Evolutionary conservation across 2,113 vertebrate genomes (phyloP), one percentile per base, ranked within the genome.

Genomic region (Toxotes chatareus): DNA sequence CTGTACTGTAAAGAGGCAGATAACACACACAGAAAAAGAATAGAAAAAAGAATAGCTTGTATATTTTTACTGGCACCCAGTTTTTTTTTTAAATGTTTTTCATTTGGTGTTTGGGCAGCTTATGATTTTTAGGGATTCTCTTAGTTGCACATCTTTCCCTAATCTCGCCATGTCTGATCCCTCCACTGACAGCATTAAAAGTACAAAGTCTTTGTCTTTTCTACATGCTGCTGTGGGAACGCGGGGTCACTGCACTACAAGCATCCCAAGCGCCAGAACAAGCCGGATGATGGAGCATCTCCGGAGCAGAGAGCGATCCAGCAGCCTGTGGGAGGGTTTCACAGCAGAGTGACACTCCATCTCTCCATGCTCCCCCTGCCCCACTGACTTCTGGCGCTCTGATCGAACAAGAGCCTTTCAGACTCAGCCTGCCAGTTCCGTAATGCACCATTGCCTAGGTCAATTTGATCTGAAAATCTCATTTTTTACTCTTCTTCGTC

Each of bases 391-490:
- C 96, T 94, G 96, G 95, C 95, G 95, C 97, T 96, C 95, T 97
- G 96, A 98, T 97, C 95, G 96, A 97, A 98, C 98, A 97, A 89
- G 96, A 97, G 96, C 96, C 97, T 97, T 96, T 99, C 97, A 96
- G 96, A 97, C 96, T 96, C 94, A 95, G 97, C 96, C 97, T 98
- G 98, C 97, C 97, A 99, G 96, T 94, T 97, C 94, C 95, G 98
- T 97, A 97, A 99, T 96, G 98, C 98, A 97, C 98, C 98, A 97
- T 96, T 98, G 98, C 96, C 96, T 97, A 95, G 98, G 98, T 99
- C 98, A 99, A 99, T 99, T 99, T 99, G 98, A 99, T 99, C 97
- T 99, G 97, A 99, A 98, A 99, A 99, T 99, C 98, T 99, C 97
- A 98, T 99, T 99, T 99, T 99, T 98, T 96, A 94, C 92, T 94